Percentiles rank a stretch among this genome's conserved stretches.
phyloP scores from a whole-genome alignment of 1,140 invertebrate genomes.

The Atta cephalotes region DNA sequence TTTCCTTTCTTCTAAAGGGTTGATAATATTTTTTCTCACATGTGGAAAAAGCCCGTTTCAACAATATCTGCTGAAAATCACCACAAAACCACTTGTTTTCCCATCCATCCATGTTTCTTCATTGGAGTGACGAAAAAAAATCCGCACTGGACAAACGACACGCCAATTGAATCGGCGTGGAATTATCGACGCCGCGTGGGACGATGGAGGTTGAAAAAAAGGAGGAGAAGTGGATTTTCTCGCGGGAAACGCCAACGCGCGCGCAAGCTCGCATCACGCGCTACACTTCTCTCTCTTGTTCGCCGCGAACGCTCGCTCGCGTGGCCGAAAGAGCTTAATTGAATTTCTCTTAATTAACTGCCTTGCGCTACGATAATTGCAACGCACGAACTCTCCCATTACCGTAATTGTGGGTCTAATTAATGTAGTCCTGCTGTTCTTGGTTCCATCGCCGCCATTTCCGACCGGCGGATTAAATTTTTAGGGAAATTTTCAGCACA shows the following conservation, averaged over 20 bases:
- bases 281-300: neutral
- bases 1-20: neutral
- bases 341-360: conserved; percentile 79
- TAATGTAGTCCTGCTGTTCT: conserved; percentile 71
- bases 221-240: conserved; percentile 25
- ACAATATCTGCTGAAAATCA: conserved; percentile 26
- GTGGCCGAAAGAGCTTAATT: conserved; percentile 75
- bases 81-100: conserved; percentile 22
- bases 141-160: conserved; percentile 23
- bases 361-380: conserved; percentile 76
- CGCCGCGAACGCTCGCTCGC: conserved; percentile 17
- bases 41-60: neutral
- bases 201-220: conserved; percentile 35
- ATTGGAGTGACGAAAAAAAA: conserved; percentile 20
- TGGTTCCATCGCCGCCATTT: conserved; percentile 1
- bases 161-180: conserved; percentile 42
- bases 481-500: conserved; percentile 48
- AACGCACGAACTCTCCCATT: conserved; percentile 76
- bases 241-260: conserved; percentile 35
- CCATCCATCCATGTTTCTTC: neutral
- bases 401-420: conserved; percentile 78
- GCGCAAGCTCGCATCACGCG: neutral
- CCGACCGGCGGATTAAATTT: conserved; percentile 67
- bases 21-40: neutral
- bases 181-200: conserved; percentile 31